Evolutionary conservation across 1,140 invertebrate species (phyloP), one percentile per base, ranked within the genome.

Genomic region (Charaxes varanes): DNA sequence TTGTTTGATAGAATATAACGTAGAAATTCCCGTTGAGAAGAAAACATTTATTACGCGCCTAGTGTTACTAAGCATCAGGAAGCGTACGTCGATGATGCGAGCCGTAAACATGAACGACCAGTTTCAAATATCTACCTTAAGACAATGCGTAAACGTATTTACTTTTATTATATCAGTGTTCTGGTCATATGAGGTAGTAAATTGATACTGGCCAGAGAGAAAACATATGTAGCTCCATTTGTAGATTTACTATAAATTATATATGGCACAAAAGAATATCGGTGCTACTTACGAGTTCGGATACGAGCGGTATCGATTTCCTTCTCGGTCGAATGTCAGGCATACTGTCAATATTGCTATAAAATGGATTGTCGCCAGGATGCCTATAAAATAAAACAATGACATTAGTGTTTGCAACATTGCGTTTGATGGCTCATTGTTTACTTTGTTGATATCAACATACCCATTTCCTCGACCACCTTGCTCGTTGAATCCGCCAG

Each of bases 321-420:
- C 97, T 89, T 67, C 93, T 88, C 42, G 96, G 96, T 73, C 97
- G 90, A 84, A 99, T 98, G 78, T 99, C 97, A 17, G 98, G 97
- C 95, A 98, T 99, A 69, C 97, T 98, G 90, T 99, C 97, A 85
- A 99, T 99, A 84, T 96, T 97, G 78, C 95, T 99, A 89, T 99
- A 99, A 88, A 99, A 99, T 6, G 97, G 95, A 86, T 98, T 99
- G 84, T 98, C 95, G 44, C 94, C 94, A 10, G 94, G 91, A 80
- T 94, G 93, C 42, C 95, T 95, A 67, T 46, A 48, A 62, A 60
- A 19, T 22, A 22, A 14, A 32, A 27, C 16, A 16, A 6, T 38
- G 10, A n/a, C 3, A 6, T 24, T 6, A 4, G 7, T 19, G 3
- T 19, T 19, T 19, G 18, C 7, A 19, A 19, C 3, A 3, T 19